These are phyloP conservation scores for Ctenochaetus hawaiiensis DNA, from an alignment of 2,797 vertebrate genomes.

Conservation along the genomic window DNA sequence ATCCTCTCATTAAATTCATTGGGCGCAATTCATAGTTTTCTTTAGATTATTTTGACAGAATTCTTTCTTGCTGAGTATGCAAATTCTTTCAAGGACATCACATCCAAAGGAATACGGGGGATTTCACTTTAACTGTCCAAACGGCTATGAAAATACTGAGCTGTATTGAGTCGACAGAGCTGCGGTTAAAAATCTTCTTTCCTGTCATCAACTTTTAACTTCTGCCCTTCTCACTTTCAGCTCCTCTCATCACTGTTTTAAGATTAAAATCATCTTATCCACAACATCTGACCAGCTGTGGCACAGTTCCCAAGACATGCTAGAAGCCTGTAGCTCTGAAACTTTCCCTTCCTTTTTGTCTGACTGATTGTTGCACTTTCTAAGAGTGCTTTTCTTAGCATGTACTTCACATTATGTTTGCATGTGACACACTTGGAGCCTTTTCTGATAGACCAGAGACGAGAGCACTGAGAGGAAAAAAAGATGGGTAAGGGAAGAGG, in stretches of 20 bases:
- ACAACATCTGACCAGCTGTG: slow-evolving; percentile 10
- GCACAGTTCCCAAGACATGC: slow-evolving; percentile 21
- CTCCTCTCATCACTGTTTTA: not conserved
- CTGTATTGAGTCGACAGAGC: not conserved
- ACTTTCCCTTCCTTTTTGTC: slow-evolving; percentile 31
- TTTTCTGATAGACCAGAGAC: slow-evolving; percentile 31
- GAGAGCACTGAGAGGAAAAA: slow-evolving; percentile 15
- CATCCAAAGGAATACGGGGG: not conserved
- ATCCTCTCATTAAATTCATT: slow-evolving; percentile 1
- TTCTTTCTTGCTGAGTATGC: slow-evolving; percentile 11
- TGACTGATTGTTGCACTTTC: slow-evolving; percentile 23
- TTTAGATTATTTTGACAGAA: slow-evolving; percentile 29
- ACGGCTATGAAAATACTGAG: not conserved
- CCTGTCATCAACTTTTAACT: not conserved
- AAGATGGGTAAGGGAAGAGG: not conserved
- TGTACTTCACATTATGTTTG: slow-evolving; percentile 13
- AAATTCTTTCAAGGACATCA: slow-evolving; percentile 35
- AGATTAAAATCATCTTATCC: slow-evolving; percentile 21
- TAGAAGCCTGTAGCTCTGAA: not conserved
- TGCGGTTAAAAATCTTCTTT: not conserved
- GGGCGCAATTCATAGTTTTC: not conserved
- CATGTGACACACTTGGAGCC: slow-evolving; percentile 23
- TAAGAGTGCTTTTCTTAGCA: slow-evolving; percentile 5
- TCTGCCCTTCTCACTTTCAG: slow-evolving; percentile 1
- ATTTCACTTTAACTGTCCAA: not conserved